These are phyloP conservation scores for Pygathrix nemaeus DNA, from an alignment of 2,113 vertebrate genomes.

Conservation along the genomic window DNA sequence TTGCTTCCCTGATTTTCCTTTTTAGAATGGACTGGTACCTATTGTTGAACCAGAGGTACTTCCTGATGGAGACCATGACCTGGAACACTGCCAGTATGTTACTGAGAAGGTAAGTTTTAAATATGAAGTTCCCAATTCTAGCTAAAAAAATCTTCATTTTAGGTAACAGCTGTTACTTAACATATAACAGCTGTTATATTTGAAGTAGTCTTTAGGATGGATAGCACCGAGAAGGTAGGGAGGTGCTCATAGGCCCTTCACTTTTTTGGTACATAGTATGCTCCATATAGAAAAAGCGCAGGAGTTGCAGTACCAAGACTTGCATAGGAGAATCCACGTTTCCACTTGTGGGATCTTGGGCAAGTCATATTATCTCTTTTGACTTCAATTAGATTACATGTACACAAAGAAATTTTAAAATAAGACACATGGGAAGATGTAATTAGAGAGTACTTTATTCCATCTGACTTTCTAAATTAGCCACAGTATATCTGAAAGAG, in stretches of 20 bases:
- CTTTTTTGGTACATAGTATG: not conserved
- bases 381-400: not conserved
- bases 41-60: slow-evolving; percentile 98
- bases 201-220: not conserved
- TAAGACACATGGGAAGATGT: not conserved
- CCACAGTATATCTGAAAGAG: not conserved
- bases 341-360: not conserved
- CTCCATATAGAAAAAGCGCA: not conserved
- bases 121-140: not conserved
- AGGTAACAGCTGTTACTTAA: not conserved
- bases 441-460: slow-evolving; percentile 8
- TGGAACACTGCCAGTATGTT: slow-evolving; percentile 94
- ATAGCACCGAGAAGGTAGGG: not conserved
- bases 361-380: not conserved
- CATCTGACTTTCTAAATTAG: slow-evolving; percentile 35
- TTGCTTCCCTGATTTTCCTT: not conserved
- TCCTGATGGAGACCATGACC: slow-evolving; percentile 94
- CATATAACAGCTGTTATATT: not conserved
- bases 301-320: not conserved
- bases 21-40: slow-evolving; percentile 94
- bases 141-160: not conserved
- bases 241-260: not conserved
- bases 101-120: slow-evolving; percentile 91
- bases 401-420: slow-evolving; percentile 18
- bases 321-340: not conserved